Conservation (phyloP, 2,797 vertebrate species). For the Sciurus carolinensis region DNA sequence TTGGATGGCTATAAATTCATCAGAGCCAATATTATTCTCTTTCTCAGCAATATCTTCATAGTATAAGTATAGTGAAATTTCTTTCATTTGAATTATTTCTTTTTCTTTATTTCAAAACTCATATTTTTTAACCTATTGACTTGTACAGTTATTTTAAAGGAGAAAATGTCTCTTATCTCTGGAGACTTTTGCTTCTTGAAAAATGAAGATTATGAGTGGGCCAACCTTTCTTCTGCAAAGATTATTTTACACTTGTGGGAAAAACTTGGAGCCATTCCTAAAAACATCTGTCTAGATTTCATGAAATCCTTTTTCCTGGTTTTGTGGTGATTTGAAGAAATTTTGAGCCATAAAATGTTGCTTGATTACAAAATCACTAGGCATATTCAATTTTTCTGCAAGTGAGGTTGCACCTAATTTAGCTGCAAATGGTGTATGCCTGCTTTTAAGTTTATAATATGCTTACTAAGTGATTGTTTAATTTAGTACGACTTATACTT, state of each 20-base stretch:
- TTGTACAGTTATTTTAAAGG: neutral
- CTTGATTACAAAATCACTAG: conserved; percentile 44
- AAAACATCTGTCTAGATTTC: conserved; percentile 40
- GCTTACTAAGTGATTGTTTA: conserved; percentile 66
- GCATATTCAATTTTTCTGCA: conserved; percentile 53
- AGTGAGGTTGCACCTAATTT: conserved; percentile 61
- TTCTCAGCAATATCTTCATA: neutral
- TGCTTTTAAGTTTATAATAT: conserved; percentile 49
- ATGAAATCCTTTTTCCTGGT: neutral
- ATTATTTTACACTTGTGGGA: conserved; percentile 2
- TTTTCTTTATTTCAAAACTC: neutral
- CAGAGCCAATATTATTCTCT: neutral
- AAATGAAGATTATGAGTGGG: conserved; percentile 16
- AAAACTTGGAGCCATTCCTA: neutral
- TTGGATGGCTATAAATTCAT: neutral
- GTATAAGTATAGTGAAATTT: neutral
- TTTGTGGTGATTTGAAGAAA: conserved; percentile 58
- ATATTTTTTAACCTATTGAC: neutral
- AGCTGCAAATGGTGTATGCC: conserved; percentile 46
- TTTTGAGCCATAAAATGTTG: neutral
- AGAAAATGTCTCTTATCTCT: conserved; percentile 42
- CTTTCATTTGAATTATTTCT: neutral
- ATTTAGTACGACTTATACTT: conserved; percentile 48
- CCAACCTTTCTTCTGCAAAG: neutral
- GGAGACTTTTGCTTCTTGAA: neutral